Conservation (phyloP, 2,113 vertebrate genomes). For the human (Homo sapiens) region DNA sequence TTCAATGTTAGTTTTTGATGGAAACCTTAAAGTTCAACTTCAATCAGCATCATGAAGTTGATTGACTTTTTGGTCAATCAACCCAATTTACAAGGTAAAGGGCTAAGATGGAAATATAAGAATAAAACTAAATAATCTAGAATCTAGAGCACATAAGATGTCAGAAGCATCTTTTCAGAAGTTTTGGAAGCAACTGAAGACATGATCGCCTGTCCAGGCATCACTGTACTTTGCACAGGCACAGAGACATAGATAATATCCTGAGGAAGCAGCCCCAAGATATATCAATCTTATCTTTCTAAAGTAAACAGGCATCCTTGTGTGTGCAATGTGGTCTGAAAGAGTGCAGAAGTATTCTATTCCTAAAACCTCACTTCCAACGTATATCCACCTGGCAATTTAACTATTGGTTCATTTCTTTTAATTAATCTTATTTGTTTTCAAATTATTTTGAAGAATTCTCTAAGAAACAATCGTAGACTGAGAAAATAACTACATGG, state of each 20-base stretch:
- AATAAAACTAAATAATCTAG: background rate
- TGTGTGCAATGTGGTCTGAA: background rate
- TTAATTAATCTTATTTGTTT: background rate
- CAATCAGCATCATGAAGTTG: constrained; percentile 26
- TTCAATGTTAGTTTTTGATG: constrained; percentile 25
- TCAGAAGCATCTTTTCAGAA: background rate
- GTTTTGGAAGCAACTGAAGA: background rate
- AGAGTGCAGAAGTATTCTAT: background rate
- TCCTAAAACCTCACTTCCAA: background rate
- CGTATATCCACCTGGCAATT: background rate
- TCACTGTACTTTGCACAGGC: background rate
- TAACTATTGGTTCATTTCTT: background rate
- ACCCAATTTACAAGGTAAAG: background rate
- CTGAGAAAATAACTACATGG: background rate
- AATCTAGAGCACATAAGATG: background rate
- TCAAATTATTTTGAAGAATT: background rate
- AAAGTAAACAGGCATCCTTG: background rate
- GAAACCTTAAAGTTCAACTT: constrained; percentile 4
- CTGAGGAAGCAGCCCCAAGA: background rate
- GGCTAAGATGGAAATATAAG: background rate
- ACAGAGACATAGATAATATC: background rate
- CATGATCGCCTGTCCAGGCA: background rate
- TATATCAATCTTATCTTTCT: background rate
- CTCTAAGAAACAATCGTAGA: background rate
- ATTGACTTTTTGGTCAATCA: background rate